Evolutionary conservation across 1,140 invertebrate genomes (phyloP), one percentile per base, ranked within the genome.

Genomic region (Euura lappo): DNA sequence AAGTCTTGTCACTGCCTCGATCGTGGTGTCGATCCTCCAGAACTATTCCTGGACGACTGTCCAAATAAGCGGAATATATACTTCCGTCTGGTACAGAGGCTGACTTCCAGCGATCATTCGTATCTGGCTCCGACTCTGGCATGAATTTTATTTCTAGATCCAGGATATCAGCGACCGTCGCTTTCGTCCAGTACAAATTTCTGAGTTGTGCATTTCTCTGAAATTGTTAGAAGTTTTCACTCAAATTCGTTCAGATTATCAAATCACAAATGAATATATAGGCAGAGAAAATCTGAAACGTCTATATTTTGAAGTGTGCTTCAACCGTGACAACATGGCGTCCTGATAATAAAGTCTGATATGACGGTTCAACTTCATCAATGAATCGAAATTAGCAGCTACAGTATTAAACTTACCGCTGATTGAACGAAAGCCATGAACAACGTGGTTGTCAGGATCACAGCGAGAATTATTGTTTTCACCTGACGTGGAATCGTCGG

Each of bases 11-110:
- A n/a, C 69, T 68, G 2, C 8, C 11, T n/a, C 5, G 11, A 46
- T 70, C 45, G 42, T 44, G n/a, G 11, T 69, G 47, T 2, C 8
- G 64, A 73, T 77, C 75, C 5, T 71, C 67, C 13, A 72, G 6
- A 42, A 78, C 74, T 4, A 78, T 71, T 71, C 77, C 75, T 3
- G 77, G 77, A 11, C 77, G 77, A 10, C 43, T 51, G 46, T 78
- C 77, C 1, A 78, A 47, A 69, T 78, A 78, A 10, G 75, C 74
- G 44, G 77, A 78, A 69, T 72, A 78, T n/a, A 78, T 72, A 45
- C 75, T 72, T 51, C 77, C 75, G 74, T 72, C 68, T 4, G n/a
- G 28, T 2, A 74, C 69, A 8, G 65, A n/a, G 42, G 69, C 47
- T 74, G 75, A 78, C 28, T 65, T 43, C 6, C 76, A 74, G 8